phyloP scores from a whole-genome alignment of 2,888 invertebrate species.

The Eugnorisma glareosa region DNA sequence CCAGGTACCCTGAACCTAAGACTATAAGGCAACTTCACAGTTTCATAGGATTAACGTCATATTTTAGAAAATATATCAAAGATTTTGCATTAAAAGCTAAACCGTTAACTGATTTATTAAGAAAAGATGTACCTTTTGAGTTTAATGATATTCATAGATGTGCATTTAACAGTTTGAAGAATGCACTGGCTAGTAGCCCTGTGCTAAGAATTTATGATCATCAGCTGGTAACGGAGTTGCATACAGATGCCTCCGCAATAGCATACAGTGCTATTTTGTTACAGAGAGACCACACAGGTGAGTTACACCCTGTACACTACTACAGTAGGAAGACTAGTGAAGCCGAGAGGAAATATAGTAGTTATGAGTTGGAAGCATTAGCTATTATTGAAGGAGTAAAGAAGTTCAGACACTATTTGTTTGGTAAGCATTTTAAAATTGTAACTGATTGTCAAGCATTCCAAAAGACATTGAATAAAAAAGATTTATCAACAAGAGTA shows the following conservation, averaged over 20 bases:
- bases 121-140: slow-evolving; percentile 22
- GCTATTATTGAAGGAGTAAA: slow-evolving; percentile 29
- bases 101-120: not conserved
- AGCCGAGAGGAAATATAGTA: slow-evolving; percentile 9
- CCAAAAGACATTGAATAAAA: slow-evolving; percentile 20
- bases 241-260: slow-evolving; percentile 12
- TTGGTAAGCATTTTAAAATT: slow-evolving; percentile 4
- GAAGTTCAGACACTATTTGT: slow-evolving; percentile 36
- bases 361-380: slow-evolving; percentile 41
- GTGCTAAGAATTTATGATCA: slow-evolving; percentile 28
- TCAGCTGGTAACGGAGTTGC: slow-evolving; percentile 2
- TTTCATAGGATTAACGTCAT: slow-evolving; percentile 35
- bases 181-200: slow-evolving; percentile 1
- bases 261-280: not conserved
- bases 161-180: slow-evolving; percentile 7
- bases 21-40: not conserved
- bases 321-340: slow-evolving; percentile 15
- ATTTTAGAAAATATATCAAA: slow-evolving; percentile 66
- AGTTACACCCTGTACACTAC: slow-evolving; percentile 4
- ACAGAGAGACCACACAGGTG: not conserved
- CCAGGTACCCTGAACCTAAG: not conserved
- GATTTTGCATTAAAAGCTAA: slow-evolving; percentile 63
- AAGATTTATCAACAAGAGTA: slow-evolving; percentile 3
- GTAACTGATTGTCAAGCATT: slow-evolving; percentile 36
- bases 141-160: slow-evolving; percentile 37